Base-by-base conservation (phyloP, 2,113 vertebrate species). In the Anarhynchus alexandrinus region DNA sequence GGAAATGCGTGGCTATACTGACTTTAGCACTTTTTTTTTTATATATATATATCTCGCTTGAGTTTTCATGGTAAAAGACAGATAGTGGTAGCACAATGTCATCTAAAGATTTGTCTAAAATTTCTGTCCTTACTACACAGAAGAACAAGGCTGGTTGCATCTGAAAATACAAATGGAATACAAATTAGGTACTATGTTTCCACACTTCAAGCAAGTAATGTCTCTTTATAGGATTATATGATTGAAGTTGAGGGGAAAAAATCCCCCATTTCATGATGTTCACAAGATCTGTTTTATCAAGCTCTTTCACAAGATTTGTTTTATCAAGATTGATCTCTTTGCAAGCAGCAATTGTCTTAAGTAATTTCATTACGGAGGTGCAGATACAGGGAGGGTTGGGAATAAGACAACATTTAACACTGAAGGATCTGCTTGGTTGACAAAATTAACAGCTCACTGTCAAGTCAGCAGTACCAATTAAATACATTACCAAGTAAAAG, bases 371-470 rank as follows among this genome's bases (percentile, higher is more conserved):
- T 95, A 82, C n/a, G 6, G 61, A 82, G 15, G 9, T 65, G 69
- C 11, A 36, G 61, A 82, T 58, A 70, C 21, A 55, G 47, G 22
- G n/a, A 87, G 6, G 3, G 3, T 55, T 85, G 32, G 23, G 32
- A 87, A 87, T 87, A 91, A 76, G 38, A 55, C 27, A 87, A 21
- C 19, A 74, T 85, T 90, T 92, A 92, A 85, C 13, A n/a, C 7
- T 82, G 82, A 78, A 64, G 6, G 51, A 89, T 71, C 30, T 82
- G n/a, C 65, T 91, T 90, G 59, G 38, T 29, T 93, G 73, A 87
- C 42, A 89, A 93, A 93, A 94, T 86, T 93, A 84, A 45, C 58
- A 89, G 38, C 51, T 70, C 36, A 19, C 55, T 90, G 84, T 93
- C 61, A 85, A 87, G 32, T 87, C 73, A 93, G 66, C 52, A 90